These are phyloP conservation scores for Saccostrea cuccullata DNA, from an alignment of 1,140 invertebrate species.

Conservation along the genomic window DNA sequence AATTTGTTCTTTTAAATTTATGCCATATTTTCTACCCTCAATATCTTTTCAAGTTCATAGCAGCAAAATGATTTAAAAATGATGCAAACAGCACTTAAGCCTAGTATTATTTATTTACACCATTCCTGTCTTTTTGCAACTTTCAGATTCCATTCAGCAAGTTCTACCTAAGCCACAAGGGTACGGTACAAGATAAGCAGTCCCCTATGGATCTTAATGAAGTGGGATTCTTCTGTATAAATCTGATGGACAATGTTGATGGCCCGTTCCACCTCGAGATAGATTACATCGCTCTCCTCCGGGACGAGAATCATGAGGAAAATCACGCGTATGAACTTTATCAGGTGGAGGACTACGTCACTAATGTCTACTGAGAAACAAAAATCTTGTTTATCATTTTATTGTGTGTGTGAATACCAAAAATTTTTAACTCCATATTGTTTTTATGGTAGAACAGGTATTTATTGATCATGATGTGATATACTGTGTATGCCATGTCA, in stretches of 20 bases:
- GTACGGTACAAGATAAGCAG: conserved; percentile 92
- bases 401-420: too few relatives aligned
- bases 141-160: conserved; percentile 95
- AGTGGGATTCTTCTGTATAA: conserved; percentile 89
- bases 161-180: conserved; percentile 91
- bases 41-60: neutral
- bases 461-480: too few relatives aligned
- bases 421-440: too few relatives aligned
- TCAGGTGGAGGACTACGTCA: neutral
- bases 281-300: conserved; percentile 92
- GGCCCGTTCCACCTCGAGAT: conserved; percentile 95
- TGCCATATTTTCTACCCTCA: too few relatives aligned
- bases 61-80: neutral
- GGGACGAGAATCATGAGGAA: conserved; percentile 87
- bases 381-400: neutral
- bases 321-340: conserved; percentile 95
- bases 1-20: too few relatives aligned
- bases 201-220: conserved; percentile 80
- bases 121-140: conserved; percentile 39
- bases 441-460: too few relatives aligned
- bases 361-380: neutral
- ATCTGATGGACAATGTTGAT: conserved; percentile 85
- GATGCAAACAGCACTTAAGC: neutral
- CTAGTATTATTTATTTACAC: neutral
- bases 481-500: too few relatives aligned